Base-by-base conservation (phyloP, 2,888 invertebrate genomes). In the Oscheius sp. region DNA sequence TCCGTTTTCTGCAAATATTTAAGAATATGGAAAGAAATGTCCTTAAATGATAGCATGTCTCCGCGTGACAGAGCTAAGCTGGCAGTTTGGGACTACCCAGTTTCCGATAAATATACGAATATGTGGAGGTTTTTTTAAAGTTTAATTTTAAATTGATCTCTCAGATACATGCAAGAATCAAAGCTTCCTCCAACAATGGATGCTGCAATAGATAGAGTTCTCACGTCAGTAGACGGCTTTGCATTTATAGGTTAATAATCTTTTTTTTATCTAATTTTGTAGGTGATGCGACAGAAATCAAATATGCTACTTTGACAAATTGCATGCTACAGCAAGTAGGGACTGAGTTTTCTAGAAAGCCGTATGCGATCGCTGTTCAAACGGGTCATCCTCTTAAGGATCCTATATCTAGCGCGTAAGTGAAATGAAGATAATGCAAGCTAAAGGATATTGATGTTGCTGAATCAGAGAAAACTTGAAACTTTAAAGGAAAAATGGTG, bases 11-110 rank as follows among this genome's bases (percentile, higher is more conserved):
- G 33, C 9, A 24, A 28, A 44, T 32, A 3, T 20, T 24, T 71
- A n/a, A 93, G 94, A 81, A 95, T 96, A 80, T 97, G 97, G 97
- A 96, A 96, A 86, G 94, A 95, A 81, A 94, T 97, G 92, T 94
- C 94, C 36, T 88, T 97, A 24, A 94, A 96, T 86, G 95, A 96
- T 87, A 94, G 93, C 63, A 87, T 96, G 59, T 91, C 91, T 24
- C 93, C 94, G 68, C 90, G 93, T 3, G 94, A 96, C 85, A 89
- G 95, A 32, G 93, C 95, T 0, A 93, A 95, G 86, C 87, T 96
- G 17, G 96, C 97, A 0, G 97, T 97, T 0, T 97, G 96, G 96
- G 96, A 97, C 87, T 97, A 97, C 87, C 97, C 97, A 0, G 95
- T 97, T 0, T 94, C 94, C 83, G 95, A 97, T 87, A 96, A 94